These are phyloP conservation scores for Mesochorus sp. DNA, from an alignment of 2,888 invertebrate species.

Conservation along the genomic window DNA sequence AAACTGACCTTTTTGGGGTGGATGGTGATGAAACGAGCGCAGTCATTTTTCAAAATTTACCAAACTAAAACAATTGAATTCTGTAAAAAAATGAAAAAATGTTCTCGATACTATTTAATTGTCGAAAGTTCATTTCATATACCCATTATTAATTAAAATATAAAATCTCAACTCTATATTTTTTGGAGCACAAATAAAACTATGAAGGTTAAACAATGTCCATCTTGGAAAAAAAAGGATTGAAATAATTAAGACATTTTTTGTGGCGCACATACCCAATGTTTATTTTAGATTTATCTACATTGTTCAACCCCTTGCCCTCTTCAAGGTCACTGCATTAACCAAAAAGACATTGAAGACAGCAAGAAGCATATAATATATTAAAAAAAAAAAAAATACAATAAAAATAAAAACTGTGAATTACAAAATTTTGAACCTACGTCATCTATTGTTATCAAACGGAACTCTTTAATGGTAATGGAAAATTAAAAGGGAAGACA, in stretches of 20 bases:
- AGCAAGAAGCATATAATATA: background rate
- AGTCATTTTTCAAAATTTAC: constrained; percentile 38
- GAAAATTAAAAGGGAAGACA: no score
- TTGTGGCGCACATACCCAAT: constrained; percentile 16
- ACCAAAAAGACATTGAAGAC: constrained; percentile 23
- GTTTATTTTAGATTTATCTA: constrained; percentile 45
- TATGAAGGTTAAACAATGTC: background rate
- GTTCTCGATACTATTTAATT: no score
- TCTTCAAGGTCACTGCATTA: constrained; percentile 14
- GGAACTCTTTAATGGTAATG: no score
- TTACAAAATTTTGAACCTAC: no score
- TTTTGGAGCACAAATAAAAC: background rate
- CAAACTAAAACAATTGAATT: background rate
- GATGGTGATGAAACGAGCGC: background rate
- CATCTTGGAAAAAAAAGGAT: background rate
- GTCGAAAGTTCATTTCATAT: no score
- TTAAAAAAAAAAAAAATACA: no score
- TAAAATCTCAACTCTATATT: no score
- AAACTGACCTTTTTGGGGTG: constrained; percentile 38
- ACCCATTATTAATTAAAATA: no score
- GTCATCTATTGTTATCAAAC: no score
- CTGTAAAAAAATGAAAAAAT: constrained; percentile 26
- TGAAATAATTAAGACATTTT: background rate
- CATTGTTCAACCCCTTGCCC: constrained; percentile 10
- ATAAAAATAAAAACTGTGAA: no score